Percentiles rank a stretch among this genome's conserved stretches.
These are phyloP conservation scores for Sinocyclocheilus anophthalmus DNA, from an alignment of 2,113 vertebrate species.

Conservation along the genomic window DNA sequence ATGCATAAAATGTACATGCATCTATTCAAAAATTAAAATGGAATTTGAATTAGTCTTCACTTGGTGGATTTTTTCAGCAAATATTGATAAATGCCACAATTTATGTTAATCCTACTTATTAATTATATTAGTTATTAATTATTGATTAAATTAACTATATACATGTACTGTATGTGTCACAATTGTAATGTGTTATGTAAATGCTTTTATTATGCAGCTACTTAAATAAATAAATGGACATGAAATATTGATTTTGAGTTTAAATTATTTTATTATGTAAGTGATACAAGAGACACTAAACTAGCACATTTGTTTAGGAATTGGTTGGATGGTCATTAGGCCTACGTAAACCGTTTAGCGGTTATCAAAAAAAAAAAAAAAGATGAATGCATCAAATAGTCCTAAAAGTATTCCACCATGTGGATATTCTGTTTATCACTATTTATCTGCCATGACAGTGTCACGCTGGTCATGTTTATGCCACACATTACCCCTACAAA, in stretches of 20 bases:
- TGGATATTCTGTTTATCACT: not conserved
- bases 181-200: not conserved
- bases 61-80: not conserved
- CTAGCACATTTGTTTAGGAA: not conserved
- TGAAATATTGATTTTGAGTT: not conserved
- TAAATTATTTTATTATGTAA: constrained; percentile 1
- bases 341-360: not conserved
- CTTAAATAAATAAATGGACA: not conserved
- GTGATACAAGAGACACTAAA: too few relatives aligned
- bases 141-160: not conserved
- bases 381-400: not conserved
- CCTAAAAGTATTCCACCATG: not conserved
- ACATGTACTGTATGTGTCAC: not conserved
- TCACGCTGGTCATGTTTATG: constrained; percentile 13
- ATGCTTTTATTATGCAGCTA: not conserved
- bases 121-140: not conserved
- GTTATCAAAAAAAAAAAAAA: not conserved
- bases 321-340: not conserved
- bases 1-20: not conserved
- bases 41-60: not conserved
- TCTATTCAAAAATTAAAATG: not conserved
- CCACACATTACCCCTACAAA: not conserved
- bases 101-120: not conserved
- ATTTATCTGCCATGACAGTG: not conserved
- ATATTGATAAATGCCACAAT: not conserved